Percentiles rank a stretch among this genome's conserved stretches.
These are phyloP conservation scores for Enteromius unitaeniatus DNA, from an alignment of 2,797 vertebrate species.

Conservation along the genomic window DNA sequence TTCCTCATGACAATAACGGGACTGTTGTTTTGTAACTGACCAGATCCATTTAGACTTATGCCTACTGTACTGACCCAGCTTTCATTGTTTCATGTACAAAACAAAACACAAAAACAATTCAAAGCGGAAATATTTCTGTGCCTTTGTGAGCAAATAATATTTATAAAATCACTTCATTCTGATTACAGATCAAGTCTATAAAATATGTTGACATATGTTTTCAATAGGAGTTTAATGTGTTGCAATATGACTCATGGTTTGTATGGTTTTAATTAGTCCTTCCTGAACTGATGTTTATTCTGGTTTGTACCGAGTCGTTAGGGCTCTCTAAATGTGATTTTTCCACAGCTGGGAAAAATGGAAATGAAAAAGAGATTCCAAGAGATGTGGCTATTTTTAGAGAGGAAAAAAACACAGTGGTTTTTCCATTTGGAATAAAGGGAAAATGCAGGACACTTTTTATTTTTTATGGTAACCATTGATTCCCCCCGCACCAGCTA, in stretches of 20 bases:
- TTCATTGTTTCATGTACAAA: not conserved
- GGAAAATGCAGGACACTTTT: not conserved
- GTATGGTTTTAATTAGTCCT: constrained; percentile 15
- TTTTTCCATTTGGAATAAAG: not conserved
- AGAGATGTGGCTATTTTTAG: constrained; percentile 14
- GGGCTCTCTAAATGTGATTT: not conserved
- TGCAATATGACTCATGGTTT: not conserved
- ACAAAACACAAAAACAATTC: not conserved
- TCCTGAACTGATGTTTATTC: constrained; percentile 20
- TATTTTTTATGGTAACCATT: not conserved
- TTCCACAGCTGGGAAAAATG: constrained; percentile 3
- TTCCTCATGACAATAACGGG: constrained; percentile 20
- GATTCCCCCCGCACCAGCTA: not conserved
- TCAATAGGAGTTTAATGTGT: not conserved
- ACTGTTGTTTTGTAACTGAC: constrained; percentile 13
- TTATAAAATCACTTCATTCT: not conserved
- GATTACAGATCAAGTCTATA: not conserved
- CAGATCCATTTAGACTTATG: constrained; percentile 2
- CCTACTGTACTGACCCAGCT: not conserved
- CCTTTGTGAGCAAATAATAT: not conserved
- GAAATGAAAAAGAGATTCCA: not conserved
- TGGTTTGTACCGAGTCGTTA: not conserved
- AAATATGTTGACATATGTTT: not conserved
- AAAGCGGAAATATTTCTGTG: not conserved
- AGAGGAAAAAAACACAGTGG: not conserved